Conservation (phyloP, 2,888 invertebrate genomes). For the Limnephilus auricula region DNA sequence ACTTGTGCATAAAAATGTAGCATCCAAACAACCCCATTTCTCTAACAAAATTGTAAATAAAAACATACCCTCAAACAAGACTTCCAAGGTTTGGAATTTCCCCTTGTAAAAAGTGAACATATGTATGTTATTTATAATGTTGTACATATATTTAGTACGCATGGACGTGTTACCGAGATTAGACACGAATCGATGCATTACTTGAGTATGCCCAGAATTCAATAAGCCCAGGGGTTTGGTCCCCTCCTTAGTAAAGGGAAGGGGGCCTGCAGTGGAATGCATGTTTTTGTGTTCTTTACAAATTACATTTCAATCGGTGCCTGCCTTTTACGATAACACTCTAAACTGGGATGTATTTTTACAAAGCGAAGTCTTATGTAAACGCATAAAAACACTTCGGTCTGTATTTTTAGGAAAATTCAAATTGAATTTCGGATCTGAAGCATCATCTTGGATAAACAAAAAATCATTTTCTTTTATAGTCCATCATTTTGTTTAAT, state of each 20-base stretch:
- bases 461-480: neutral
- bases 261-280: slow-evolving; percentile 60
- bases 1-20: neutral
- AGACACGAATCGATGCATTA: slow-evolving; percentile 58
- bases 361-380: neutral
- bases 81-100: neutral
- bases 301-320: slow-evolving; percentile 63
- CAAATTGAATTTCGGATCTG: neutral
- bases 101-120: slow-evolving; percentile 39
- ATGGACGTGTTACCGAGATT: slow-evolving; percentile 53
- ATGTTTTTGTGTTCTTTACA: slow-evolving; percentile 64
- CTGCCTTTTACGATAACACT: slow-evolving; percentile 57
- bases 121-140: slow-evolving; percentile 35
- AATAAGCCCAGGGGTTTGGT: slow-evolving; percentile 47
- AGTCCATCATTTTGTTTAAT: neutral
- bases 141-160: slow-evolving; percentile 28
- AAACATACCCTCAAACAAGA: neutral
- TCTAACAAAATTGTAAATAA: neutral
- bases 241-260: neutral
- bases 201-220: slow-evolving; percentile 41
- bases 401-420: neutral
- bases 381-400: neutral
- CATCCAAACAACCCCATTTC: neutral
- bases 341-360: slow-evolving; percentile 8
- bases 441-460: neutral